Conservation (phyloP, 30 jellyfish, hydroid and myxozoan genomes). For the Turritopsis dohrnii region DNA sequence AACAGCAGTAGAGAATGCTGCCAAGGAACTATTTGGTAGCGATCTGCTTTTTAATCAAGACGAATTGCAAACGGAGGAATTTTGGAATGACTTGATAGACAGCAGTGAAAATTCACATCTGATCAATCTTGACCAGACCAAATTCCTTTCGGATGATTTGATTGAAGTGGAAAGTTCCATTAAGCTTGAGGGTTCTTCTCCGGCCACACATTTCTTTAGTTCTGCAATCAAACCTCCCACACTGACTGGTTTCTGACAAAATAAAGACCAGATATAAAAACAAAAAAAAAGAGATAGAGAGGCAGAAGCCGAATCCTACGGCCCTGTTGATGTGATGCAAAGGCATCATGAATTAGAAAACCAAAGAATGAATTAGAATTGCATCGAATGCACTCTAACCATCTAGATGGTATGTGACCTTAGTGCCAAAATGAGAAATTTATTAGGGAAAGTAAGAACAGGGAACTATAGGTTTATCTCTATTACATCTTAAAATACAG, state of each 20-base stretch:
- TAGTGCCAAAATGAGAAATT: too few species aligned
- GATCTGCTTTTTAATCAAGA: slow-evolving; percentile 60
- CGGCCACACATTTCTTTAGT: slow-evolving; percentile 23
- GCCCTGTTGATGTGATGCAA: too few species aligned
- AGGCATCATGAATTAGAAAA: too few species aligned
- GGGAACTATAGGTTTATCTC: too few species aligned
- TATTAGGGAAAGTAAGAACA: too few species aligned
- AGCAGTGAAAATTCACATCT: slow-evolving; percentile 76
- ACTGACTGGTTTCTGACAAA: slow-evolving; percentile 24
- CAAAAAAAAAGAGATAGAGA: neutral
- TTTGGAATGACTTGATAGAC: slow-evolving; percentile 88
- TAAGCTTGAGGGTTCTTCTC: slow-evolving; percentile 63
- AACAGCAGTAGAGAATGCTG: slow-evolving; percentile 92
- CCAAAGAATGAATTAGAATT: too few species aligned
- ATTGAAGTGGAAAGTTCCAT: slow-evolving; percentile 79
- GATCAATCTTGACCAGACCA: slow-evolving; percentile 52
- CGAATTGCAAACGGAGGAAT: slow-evolving; percentile 91
- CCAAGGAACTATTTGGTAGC: slow-evolving; percentile 91
- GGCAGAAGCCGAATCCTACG: neutral
- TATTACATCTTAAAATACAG: too few species aligned
- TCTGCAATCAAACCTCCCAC: slow-evolving; percentile 37
- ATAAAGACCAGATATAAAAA: neutral
- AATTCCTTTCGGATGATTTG: slow-evolving; percentile 37
- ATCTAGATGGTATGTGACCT: too few species aligned
- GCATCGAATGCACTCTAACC: too few species aligned